phyloP scores from a whole-genome alignment of 2,888 invertebrate genomes.

The Drosophila anomalata region DNA sequence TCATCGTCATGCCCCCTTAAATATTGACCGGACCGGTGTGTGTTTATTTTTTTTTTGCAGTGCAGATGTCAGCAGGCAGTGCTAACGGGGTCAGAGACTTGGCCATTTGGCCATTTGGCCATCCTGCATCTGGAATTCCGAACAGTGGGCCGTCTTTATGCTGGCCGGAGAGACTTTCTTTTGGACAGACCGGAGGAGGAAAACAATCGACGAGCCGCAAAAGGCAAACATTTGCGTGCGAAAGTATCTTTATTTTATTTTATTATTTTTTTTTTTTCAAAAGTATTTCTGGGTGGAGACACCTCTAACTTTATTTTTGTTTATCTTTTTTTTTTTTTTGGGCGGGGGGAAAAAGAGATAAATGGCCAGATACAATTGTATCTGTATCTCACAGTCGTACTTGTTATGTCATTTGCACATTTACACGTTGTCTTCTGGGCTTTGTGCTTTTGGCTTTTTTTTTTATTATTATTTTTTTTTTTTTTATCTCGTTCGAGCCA shows the following conservation, averaged over 20 bases:
- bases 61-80: conserved; percentile 6
- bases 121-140: conserved; percentile 35
- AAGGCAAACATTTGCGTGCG: conserved; percentile 35
- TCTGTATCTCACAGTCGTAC: conserved; percentile 54
- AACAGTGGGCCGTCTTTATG: conserved; percentile 33
- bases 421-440: conserved; percentile 55
- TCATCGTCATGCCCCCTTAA: conserved; percentile 1
- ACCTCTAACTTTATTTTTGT: not conserved
- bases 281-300: conserved; percentile 8
- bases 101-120: not conserved
- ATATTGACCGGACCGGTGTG: not conserved
- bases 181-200: conserved; percentile 27
- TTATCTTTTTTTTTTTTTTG: not conserved
- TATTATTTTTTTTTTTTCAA: not conserved
- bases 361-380: conserved; percentile 73
- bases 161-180: conserved; percentile 30
- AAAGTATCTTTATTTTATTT: conserved; percentile 33
- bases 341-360: conserved; percentile 45
- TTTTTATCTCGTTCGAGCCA: conserved; percentile 29
- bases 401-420: conserved; percentile 68
- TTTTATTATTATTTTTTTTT: conserved; percentile 31
- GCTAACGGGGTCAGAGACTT: conserved; percentile 7
- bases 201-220: conserved; percentile 18
- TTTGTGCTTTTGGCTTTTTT: not conserved
- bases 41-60: conserved; percentile 8